Evolutionary conservation across 2,888 invertebrate species (phyloP).

Genomic region (Amorpha juglandis): DNA sequence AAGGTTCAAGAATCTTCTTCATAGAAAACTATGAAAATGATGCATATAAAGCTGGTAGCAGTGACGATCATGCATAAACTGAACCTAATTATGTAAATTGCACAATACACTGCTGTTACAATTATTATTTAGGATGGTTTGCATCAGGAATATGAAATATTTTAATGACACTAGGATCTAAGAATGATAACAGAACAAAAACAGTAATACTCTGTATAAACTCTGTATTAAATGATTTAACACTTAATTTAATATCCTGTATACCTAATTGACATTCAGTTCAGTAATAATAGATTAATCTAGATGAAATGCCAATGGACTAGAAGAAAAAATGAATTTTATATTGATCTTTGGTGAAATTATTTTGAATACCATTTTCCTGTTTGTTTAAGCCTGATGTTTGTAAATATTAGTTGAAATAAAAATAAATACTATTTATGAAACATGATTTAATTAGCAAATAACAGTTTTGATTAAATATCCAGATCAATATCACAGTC

Average conservation of each 20-base stretch:
- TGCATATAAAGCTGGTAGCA: conserved; percentile 64
- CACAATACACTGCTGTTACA: too few relatives aligned
- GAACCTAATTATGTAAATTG: neutral
- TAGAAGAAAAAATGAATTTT: neutral
- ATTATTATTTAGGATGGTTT: too few relatives aligned
- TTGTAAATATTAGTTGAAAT: conserved; percentile 31
- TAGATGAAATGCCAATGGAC: too few relatives aligned
- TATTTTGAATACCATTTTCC: neutral
- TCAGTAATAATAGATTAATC: too few relatives aligned
- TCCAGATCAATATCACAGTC: conserved; percentile 82
- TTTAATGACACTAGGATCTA: too few relatives aligned
- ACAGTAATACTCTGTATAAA: too few relatives aligned
- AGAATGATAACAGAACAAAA: too few relatives aligned
- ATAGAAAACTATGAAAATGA: conserved; percentile 89
- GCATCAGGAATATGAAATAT: too few relatives aligned
- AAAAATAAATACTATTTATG: conserved; percentile 34
- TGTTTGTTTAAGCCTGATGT: neutral
- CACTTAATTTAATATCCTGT: too few relatives aligned
- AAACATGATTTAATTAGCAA: conserved; percentile 37
- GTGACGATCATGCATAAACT: conserved; percentile 24
- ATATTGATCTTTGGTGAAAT: neutral
- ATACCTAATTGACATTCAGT: too few relatives aligned
- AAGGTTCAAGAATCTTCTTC: conserved; percentile 87
- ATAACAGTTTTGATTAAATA: conserved; percentile 56
- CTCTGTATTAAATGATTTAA: too few relatives aligned